Base-by-base conservation (phyloP, 2,113 vertebrate genomes). In the Mellivora capensis region DNA sequence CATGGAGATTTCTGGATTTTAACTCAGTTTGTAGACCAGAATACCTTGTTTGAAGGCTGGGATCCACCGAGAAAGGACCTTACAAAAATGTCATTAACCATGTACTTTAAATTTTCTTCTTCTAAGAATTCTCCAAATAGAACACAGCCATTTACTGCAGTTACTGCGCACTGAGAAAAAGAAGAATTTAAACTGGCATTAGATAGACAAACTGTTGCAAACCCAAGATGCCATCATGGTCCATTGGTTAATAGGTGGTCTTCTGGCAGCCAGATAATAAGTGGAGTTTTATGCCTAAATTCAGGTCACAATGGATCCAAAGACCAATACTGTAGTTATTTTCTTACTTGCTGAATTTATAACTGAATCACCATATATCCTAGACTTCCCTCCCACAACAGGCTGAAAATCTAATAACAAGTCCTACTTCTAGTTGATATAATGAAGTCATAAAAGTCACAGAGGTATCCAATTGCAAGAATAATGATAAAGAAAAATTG, bases 401-500 rank as follows among this genome's bases (percentile, higher is more conserved):
- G 87, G 59, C 83, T 59, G 81, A 94, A 97, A 98, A 96, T 93
- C 42, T 74, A 95, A 93, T 94, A 95, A 81, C 8, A 87, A 25
- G 9, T 21, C 20, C 83, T 81, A 71, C 25, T 64, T 90, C 67
- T 79, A 72, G 59, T 59, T 86, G 52, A 90, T 89, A 62, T 64
- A 85, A 97, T 90, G 57, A 96, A 83, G 79, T 71, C 64, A 79
- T 92, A 92, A 93, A 94, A 92, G 92, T 95, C 64, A 92, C 72
- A 94, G 83, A 91, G 42, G 27, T 67, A 95, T 89, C 74, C 64
- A 95, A 95, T 86, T 77, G 37, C 21, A 94, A 96, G 87, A 96
- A 93, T 87, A 67, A 92, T 87, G 76, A 97, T 82, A 89, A 91
- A 95, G 47, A 52, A 91, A 25, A 79, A 96, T 74, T 90, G 67